These are phyloP conservation scores for Ailurus styani DNA, from an alignment of 2,113 vertebrate genomes.

Conservation along the genomic window DNA sequence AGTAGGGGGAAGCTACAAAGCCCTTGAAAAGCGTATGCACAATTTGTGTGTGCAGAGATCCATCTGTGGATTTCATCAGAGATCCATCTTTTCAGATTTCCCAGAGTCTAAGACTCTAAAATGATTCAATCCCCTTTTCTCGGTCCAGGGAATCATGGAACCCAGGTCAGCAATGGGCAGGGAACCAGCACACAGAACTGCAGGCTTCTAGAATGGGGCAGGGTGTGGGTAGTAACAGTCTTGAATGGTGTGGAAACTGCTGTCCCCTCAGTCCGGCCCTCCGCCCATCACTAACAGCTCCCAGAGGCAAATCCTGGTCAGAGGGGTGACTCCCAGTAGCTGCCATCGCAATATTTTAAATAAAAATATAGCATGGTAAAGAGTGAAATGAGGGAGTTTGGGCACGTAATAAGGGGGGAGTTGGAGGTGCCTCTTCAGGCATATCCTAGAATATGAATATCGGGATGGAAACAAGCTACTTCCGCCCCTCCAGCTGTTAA, in stretches of 20 bases:
- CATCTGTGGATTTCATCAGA: no score
- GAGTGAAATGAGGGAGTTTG: not conserved
- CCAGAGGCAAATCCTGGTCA: slow-evolving; percentile 17
- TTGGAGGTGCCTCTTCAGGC: not conserved
- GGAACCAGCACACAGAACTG: not conserved
- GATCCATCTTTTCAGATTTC: not conserved
- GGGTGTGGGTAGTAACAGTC: not conserved
- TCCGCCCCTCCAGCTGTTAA: not conserved
- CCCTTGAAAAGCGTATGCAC: not conserved
- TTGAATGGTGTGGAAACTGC: not conserved
- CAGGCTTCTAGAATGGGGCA: no score
- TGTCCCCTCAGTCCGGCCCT: not conserved
- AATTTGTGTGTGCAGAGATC: not conserved
- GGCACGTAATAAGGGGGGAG: not conserved
- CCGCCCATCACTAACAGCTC: not conserved
- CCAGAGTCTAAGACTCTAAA: not conserved
- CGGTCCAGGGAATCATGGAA: not conserved
- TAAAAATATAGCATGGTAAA: slow-evolving; percentile 31
- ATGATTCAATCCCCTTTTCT: not conserved
- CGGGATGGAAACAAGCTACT: not conserved
- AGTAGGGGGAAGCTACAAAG: not conserved
- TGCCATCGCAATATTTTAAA: slow-evolving; percentile 45
- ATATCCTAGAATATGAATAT: not conserved
- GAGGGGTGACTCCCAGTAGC: not conserved
- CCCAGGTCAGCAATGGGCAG: not conserved